phyloP scores from a whole-genome alignment of 2,797 vertebrate species.

The Chrysocyon brachyurus region DNA sequence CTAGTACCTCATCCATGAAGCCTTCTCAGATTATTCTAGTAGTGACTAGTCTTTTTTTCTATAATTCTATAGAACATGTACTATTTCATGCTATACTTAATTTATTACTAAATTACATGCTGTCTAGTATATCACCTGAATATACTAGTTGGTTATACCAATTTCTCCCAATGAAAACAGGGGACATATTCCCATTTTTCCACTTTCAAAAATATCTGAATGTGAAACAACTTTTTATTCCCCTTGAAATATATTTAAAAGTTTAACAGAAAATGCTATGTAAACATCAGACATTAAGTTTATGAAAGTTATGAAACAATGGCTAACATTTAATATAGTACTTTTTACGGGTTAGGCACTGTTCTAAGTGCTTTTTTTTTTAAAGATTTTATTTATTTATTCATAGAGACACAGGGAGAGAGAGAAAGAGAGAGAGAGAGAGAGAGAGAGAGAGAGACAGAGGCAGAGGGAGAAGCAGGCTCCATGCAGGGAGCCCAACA shows the following conservation, averaged over 20 bases:
- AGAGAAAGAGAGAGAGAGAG: too few relatives aligned
- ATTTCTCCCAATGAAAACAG: neutral
- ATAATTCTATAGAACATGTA: neutral
- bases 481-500: too few relatives aligned
- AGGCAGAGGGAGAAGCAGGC: too few relatives aligned
- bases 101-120: conserved; percentile 18
- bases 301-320: neutral
- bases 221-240: neutral
- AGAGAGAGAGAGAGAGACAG: too few relatives aligned
- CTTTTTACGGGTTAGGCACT: neutral
- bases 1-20: neutral
- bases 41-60: neutral
- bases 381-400: too few relatives aligned
- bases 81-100: neutral
- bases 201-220: neutral
- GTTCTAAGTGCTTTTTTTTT: neutral
- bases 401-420: too few relatives aligned
- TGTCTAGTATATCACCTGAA: neutral
- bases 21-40: neutral
- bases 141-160: neutral
- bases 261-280: neutral
- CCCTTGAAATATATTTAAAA: neutral
- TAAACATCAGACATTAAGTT: neutral
- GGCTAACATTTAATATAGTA: neutral
- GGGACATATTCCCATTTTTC: neutral